Conservation (phyloP, 2,113 vertebrate species). For the Gallinago media region DNA sequence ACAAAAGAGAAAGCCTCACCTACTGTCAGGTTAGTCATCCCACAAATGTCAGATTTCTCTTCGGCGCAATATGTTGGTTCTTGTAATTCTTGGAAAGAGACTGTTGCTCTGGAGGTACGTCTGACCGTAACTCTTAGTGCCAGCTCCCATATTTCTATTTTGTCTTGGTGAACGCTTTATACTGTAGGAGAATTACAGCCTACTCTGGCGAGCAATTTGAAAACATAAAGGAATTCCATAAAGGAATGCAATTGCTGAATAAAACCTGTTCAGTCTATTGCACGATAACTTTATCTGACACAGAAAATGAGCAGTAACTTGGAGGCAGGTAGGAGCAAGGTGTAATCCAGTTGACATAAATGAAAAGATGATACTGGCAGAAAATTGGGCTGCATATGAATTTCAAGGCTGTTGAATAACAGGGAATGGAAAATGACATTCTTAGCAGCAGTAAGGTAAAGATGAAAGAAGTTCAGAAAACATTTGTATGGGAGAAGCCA, state of each 20-base stretch:
- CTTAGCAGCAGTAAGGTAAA: background rate
- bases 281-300: background rate
- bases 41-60: background rate
- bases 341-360: slow-evolving; percentile 34
- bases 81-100: background rate
- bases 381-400: background rate
- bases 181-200: background rate
- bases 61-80: background rate
- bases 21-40: slow-evolving; percentile 13
- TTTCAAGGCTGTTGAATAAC: background rate
- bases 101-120: background rate
- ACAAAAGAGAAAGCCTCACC: slow-evolving; percentile 24
- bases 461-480: slow-evolving; percentile 10
- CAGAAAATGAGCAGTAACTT: background rate
- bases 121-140: background rate
- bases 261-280: background rate
- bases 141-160: background rate
- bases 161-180: background rate
- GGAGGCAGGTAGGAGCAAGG: slow-evolving; percentile 41
- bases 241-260: background rate
- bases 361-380: background rate
- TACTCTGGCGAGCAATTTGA: background rate
- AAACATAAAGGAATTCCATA: background rate
- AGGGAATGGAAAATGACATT: background rate
- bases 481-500: background rate